Evolutionary conservation across 1,140 invertebrate species (phyloP), one percentile per base, ranked within the genome.

Genomic region (Macrobrachium nipponense): DNA sequence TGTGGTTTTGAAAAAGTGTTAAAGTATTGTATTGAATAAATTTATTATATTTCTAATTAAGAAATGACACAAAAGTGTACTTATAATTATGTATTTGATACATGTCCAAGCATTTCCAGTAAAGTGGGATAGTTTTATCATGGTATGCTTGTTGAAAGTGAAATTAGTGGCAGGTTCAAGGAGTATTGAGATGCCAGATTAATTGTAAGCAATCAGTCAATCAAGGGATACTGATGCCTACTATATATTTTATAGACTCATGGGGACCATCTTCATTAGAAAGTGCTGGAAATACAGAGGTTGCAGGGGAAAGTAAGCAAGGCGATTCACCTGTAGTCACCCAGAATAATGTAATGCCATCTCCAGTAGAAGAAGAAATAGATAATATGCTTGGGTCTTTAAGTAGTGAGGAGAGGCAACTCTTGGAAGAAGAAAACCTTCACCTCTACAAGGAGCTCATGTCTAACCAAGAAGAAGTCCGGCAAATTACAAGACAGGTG

Each of bases 401-500:
- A 0, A 95, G 95, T 82, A 91, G 95, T 4, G 97, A 98, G 91
- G 97, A 98, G 91, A 91, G 97, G 66, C 97, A 98, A 91, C 95
- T 98, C 92, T 96, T 96, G 90, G 95, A 97, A 91, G 93, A 94
- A 0, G 96, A 98, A 92, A 97, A 98, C 91, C 92, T 94, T 60
- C 95, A 95, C 85, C 91, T 97, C 0, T 94, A 94, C 82, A 95
- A 97, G 91, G 96, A 99, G 90, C 91, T 99, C 36, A 97, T 96
- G 91, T 96, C 94, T 87, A 90, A 94, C 77, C 91, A 92, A 58
- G 92, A 94, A 88, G 94, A 95, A 92, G 95, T 98, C 0, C 95
- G 94, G 90, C 96, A 95, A 90, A 96, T 97, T 88, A 95, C 98
- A 91, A 96, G 94, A 88, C 98, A 98, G 93, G 97, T 99, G 1